Evolutionary conservation across 2,797 vertebrate species (phyloP).

Genomic region (Emys orbicularis): DNA sequence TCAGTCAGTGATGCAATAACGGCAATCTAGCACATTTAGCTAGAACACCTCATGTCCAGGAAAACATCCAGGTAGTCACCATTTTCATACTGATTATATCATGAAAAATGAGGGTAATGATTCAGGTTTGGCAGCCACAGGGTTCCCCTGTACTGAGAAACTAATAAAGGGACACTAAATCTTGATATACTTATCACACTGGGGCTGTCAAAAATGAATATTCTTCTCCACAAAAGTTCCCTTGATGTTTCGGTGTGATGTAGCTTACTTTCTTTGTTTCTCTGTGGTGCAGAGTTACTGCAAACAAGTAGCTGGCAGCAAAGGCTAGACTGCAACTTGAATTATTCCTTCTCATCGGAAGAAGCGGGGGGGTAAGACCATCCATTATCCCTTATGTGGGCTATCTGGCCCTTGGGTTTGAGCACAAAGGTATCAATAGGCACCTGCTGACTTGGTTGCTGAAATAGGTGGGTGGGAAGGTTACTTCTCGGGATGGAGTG

Average conservation of each 20-base stretch:
- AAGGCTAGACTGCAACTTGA: fast-evolving
- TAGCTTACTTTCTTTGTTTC: slow-evolving; percentile 59
- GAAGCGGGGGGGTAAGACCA: fast-evolving
- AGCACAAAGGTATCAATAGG: neutral
- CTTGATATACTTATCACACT: slow-evolving; percentile 83
- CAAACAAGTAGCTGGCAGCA: neutral
- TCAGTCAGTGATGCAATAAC: slow-evolving; percentile 80
- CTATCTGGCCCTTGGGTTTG: neutral
- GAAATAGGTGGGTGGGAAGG: neutral
- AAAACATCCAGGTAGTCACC: slow-evolving; percentile 79
- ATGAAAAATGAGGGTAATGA: slow-evolving; percentile 83
- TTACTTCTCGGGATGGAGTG: neutral
- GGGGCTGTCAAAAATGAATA: slow-evolving; percentile 76
- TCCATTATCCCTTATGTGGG: neutral
- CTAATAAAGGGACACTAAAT: slow-evolving; percentile 84
- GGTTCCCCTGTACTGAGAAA: slow-evolving; percentile 73
- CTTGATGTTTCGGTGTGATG: slow-evolving; percentile 54
- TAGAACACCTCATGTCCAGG: slow-evolving; percentile 75
- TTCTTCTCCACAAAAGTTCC: slow-evolving; percentile 76
- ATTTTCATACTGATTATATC: slow-evolving; percentile 81
- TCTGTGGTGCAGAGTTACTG: neutral
- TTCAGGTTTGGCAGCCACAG: slow-evolving; percentile 81
- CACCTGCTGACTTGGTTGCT: neutral
- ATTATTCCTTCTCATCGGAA: neutral
- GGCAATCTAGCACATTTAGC: slow-evolving; percentile 75